Evolutionary conservation across 1,140 invertebrate species (phyloP), one percentile per base, ranked within the genome.

Genomic region (Neocloeon triangulifer): DNA sequence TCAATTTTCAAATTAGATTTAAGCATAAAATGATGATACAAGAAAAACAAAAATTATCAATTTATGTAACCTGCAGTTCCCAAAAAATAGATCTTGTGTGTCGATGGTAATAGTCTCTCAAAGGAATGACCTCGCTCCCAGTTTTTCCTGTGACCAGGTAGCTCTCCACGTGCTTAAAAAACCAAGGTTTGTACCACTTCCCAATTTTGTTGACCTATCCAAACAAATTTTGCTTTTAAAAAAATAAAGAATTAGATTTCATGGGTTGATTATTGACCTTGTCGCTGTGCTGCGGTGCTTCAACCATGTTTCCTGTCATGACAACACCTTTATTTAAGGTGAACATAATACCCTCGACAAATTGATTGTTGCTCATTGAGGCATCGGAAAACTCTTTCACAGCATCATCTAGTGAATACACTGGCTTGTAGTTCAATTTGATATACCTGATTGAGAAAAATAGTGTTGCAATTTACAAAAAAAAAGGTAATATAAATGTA

Each of bases 171-270:
- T 84, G 75, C 27, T 63, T 69, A 55, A 70, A 85, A 53, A 84
- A 84, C 79, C 79, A 84, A 5, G 76, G 74, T 37, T 81, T 76
- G 48, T 76, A 69, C 67, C 73, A 85, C 16, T 56, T 53, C 2
- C 76, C 74, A 36, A 84, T 78, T 5, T 53, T 44, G 44, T 84
- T 84, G 0, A 80, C 45, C 49, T 64, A n/a, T n/a, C n/a, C n/a
- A n/a, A n/a, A 19, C 34, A 20, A 30, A 37, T 31, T 31, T n/a
- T n/a, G 10, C 17, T n/a, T n/a, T 17, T 39, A 33, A 23, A 31
- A 36, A 34, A 25, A 27, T 39, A 25, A 3, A 34, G 25, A 33
- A 20, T 25, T 25, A 30, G 18, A 25, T 32, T 33, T 36, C 18
- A 16, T 15, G 30, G n/a, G n/a, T n/a, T n/a, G n/a, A n/a, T n/a